phyloP scores from a whole-genome alignment of 2,113 vertebrate genomes.

The Pimephales promelas region DNA sequence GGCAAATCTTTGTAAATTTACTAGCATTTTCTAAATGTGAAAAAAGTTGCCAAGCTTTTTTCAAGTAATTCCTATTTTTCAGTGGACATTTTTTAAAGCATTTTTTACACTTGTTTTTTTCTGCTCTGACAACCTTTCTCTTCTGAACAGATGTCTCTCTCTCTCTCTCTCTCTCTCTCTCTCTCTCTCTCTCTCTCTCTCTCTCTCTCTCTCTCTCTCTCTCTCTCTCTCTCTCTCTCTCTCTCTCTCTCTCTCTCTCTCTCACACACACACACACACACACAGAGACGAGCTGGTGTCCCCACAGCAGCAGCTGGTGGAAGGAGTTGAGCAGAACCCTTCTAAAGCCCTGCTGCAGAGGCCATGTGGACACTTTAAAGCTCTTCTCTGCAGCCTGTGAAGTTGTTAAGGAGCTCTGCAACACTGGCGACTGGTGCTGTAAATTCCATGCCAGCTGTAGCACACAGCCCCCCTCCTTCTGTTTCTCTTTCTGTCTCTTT shows the following conservation, averaged over 20 bases:
- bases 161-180: slow-evolving; percentile 9
- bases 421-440: slow-evolving; percentile 79
- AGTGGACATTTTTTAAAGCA: background rate
- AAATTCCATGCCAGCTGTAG: slow-evolving; percentile 81
- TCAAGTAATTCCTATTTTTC: too few relatives aligned
- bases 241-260: slow-evolving; percentile 21
- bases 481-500: slow-evolving; percentile 57
- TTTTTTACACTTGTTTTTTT: background rate
- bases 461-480: slow-evolving; percentile 55
- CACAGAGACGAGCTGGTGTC: slow-evolving; percentile 53
- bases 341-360: slow-evolving; percentile 79
- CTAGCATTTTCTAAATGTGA: too few relatives aligned
- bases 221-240: slow-evolving; percentile 27
- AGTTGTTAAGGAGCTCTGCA: slow-evolving; percentile 83
- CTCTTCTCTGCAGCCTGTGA: slow-evolving; percentile 82
- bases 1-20: too few relatives aligned
- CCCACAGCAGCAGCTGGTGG: slow-evolving; percentile 63
- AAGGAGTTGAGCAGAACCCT: slow-evolving; percentile 65
- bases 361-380: slow-evolving; percentile 83
- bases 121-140: slow-evolving; percentile 8
- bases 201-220: slow-evolving; percentile 13
- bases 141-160: slow-evolving; percentile 42
- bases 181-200: slow-evolving; percentile 26
- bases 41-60: too few relatives aligned
- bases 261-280: slow-evolving; percentile 21